Percentiles rank a stretch among this genome's conserved stretches.
phyloP scores from a whole-genome alignment of 2,797 vertebrate species.

The Sandelia bainsii region DNA sequence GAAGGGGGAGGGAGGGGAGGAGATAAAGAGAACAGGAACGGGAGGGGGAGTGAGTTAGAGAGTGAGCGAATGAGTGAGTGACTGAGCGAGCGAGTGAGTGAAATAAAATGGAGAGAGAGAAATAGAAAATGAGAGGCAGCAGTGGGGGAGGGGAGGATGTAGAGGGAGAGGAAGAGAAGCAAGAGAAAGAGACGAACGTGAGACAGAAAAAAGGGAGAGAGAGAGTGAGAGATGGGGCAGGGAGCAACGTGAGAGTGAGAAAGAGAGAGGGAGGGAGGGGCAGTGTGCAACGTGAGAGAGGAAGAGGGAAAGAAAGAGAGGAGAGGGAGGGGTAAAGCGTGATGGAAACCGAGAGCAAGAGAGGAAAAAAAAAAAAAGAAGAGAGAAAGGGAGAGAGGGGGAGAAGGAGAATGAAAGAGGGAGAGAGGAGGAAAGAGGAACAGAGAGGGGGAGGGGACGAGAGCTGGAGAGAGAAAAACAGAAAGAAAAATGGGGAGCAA shows the following conservation, averaged over 20 bases:
- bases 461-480: slow-evolving; percentile 20
- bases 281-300: slow-evolving; percentile 10
- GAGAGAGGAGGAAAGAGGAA: neutral
- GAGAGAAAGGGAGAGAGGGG: slow-evolving; percentile 8
- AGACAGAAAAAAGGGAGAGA: slow-evolving; percentile 19
- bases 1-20: slow-evolving; percentile 74
- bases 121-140: slow-evolving; percentile 70
- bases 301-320: slow-evolving; percentile 32
- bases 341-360: slow-evolving; percentile 64
- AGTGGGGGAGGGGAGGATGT: slow-evolving; percentile 76
- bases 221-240: slow-evolving; percentile 16
- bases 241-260: slow-evolving; percentile 46
- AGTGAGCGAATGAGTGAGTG: slow-evolving; percentile 58
- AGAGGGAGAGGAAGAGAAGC: slow-evolving; percentile 47
- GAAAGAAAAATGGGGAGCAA: slow-evolving; percentile 28
- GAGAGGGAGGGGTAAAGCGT: slow-evolving; percentile 58
- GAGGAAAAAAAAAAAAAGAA: slow-evolving; percentile 42
- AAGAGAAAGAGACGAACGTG: slow-evolving; percentile 13
- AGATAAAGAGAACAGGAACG: slow-evolving; percentile 70
- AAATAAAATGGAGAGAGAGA: slow-evolving; percentile 31
- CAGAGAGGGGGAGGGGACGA: slow-evolving; percentile 24
- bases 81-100: slow-evolving; percentile 50
- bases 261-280: slow-evolving; percentile 23
- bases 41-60: slow-evolving; percentile 65
- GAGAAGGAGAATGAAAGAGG: slow-evolving; percentile 6